phyloP scores from a whole-genome alignment of 2,797 vertebrate genomes.

The Myiotriccus ornatus region DNA sequence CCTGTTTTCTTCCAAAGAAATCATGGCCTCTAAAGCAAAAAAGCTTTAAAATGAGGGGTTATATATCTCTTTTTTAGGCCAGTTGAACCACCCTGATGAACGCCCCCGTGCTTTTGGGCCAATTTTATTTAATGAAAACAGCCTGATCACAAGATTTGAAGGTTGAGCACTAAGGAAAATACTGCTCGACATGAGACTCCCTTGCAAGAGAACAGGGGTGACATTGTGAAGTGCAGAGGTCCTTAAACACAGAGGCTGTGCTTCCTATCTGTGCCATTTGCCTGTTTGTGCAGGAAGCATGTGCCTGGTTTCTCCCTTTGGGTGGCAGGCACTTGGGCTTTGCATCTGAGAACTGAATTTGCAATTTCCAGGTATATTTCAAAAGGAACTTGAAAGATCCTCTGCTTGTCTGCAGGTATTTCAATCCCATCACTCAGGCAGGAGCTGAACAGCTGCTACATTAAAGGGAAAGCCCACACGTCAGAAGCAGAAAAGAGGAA shows the following conservation, averaged over 20 bases:
- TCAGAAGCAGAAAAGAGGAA: conserved; percentile 47
- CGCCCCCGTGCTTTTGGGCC: not conserved
- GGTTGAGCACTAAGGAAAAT: not conserved
- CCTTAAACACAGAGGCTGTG: not conserved
- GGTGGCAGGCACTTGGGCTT: not conserved
- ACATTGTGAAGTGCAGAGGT: not conserved
- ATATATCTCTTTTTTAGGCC: not conserved
- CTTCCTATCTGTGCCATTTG: not conserved
- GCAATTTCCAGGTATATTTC: conserved; percentile 60
- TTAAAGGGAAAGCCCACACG: conserved; percentile 46
- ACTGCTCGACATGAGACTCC: not conserved
- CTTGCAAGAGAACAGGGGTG: not conserved
- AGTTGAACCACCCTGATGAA: not conserved
- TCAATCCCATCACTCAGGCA: conserved; percentile 34
- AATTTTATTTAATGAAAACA: not conserved
- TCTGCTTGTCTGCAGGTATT: conserved; percentile 30
- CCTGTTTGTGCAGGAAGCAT: not conserved
- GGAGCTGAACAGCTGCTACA: conserved; percentile 57
- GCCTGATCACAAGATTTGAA: not conserved
- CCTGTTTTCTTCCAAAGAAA: not conserved
- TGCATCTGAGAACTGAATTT: not conserved
- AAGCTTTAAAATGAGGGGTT: not conserved
- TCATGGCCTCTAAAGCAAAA: not conserved
- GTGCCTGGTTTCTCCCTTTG: not conserved
- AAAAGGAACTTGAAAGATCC: conserved; percentile 41